Percentiles rank a stretch among this genome's conserved stretches.
Conservation (phyloP, 2,113 vertebrate species). For the Antidorcas marsupialis region DNA sequence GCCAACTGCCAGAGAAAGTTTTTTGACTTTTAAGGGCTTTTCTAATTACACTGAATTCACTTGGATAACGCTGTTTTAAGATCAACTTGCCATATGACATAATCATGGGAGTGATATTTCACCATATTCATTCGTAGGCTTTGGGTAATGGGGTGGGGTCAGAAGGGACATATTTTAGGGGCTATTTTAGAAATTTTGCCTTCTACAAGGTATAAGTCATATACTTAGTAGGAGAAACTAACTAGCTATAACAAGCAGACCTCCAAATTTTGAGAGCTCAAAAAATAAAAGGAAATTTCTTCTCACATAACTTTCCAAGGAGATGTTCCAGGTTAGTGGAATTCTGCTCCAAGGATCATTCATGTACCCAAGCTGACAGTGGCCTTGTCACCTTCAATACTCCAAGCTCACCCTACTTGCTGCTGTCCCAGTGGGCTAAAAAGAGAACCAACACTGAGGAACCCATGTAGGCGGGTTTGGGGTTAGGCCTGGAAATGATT, state of each 20-base stretch:
- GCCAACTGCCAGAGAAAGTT: background rate
- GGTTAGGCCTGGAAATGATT: background rate
- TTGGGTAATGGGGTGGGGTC: background rate
- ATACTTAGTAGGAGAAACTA: background rate
- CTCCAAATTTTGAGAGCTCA: background rate
- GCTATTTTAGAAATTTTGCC: background rate
- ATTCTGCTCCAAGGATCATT: background rate
- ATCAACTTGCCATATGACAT: background rate
- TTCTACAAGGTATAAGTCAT: background rate
- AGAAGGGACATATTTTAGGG: background rate
- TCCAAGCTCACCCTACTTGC: background rate
- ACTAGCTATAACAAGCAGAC: background rate
- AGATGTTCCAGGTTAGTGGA: background rate
- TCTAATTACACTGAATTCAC: background rate
- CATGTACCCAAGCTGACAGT: background rate
- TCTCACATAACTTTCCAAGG: background rate
- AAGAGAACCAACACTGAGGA: background rate
- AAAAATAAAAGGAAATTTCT: background rate
- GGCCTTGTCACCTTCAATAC: background rate
- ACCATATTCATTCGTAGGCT: background rate
- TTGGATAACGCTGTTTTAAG: background rate
- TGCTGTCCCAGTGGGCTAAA: background rate
- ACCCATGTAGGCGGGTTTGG: accelerated
- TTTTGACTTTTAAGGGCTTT: too few species aligned
- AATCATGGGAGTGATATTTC: background rate